Conservation (phyloP, 2,113 vertebrate genomes). For the Cyphomyrus discorhynchus region DNA sequence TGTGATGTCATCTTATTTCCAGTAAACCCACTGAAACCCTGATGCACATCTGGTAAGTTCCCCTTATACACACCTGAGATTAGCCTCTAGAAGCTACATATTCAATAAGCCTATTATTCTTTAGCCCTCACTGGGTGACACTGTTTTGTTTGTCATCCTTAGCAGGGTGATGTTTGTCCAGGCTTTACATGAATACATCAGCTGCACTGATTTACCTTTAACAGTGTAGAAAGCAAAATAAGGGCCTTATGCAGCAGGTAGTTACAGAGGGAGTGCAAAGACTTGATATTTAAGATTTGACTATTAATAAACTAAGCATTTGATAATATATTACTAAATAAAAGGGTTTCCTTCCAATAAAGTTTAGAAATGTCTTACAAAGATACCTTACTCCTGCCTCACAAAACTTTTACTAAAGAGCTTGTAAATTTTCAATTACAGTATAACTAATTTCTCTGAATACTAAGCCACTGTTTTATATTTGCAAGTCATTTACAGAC, state of each 20-base stretch:
- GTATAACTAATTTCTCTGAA: neutral
- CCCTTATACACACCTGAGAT: neutral
- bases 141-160: neutral
- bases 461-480: neutral
- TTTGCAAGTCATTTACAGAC: neutral
- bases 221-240: neutral
- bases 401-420: neutral
- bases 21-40: neutral
- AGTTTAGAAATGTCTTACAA: neutral
- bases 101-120: neutral
- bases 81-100: neutral
- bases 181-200: neutral
- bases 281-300: neutral
- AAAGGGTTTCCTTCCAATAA: neutral
- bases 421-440: neutral
- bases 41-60: neutral
- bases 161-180: neutral
- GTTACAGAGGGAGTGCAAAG: neutral
- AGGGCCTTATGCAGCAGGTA: neutral
- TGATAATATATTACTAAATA: neutral
- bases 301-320: neutral
- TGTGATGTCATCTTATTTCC: neutral
- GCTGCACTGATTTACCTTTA: neutral
- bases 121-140: neutral
- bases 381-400: neutral